Conservation (phyloP, 2,888 invertebrate genomes). For the Caenorhabditis sp. region DNA sequence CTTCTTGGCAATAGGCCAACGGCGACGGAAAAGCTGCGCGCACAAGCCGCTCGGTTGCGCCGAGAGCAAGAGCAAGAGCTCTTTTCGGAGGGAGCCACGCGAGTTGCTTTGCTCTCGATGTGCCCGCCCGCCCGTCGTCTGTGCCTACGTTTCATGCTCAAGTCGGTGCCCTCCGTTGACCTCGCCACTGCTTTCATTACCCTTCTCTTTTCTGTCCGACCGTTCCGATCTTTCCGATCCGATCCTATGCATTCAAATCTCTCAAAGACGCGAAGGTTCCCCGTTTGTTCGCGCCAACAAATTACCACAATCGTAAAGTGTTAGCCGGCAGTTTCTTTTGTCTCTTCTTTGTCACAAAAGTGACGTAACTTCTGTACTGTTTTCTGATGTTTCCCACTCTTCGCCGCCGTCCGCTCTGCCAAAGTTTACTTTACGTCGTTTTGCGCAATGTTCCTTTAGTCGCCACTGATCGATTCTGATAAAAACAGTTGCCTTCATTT, state of each 20-base stretch:
- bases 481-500: neutral
- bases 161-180: conserved; percentile 1
- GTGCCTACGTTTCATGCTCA: conserved; percentile 1
- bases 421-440: too few relatives aligned
- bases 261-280: too few relatives aligned
- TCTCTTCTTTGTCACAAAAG: neutral
- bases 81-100: conserved; percentile 31
- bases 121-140: conserved; percentile 5
- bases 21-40: conserved; percentile 19
- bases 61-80: conserved; percentile 37
- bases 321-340: neutral
- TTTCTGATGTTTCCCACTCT: neutral
- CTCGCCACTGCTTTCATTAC: neutral
- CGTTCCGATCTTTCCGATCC: neutral
- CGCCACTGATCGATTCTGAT: too few relatives aligned
- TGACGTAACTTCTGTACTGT: conserved; percentile 2
- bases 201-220: neutral
- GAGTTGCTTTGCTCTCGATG: conserved; percentile 41
- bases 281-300: neutral
- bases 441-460: too few relatives aligned
- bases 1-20: conserved; percentile 26
- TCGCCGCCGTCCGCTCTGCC: neutral
- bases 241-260: too few relatives aligned
- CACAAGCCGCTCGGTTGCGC: neutral
- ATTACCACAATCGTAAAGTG: conserved; percentile 6